Evolutionary conservation across 2,797 vertebrate species (phyloP), one percentile per base, ranked within the genome.

Genomic region (Poecilia gillii): DNA sequence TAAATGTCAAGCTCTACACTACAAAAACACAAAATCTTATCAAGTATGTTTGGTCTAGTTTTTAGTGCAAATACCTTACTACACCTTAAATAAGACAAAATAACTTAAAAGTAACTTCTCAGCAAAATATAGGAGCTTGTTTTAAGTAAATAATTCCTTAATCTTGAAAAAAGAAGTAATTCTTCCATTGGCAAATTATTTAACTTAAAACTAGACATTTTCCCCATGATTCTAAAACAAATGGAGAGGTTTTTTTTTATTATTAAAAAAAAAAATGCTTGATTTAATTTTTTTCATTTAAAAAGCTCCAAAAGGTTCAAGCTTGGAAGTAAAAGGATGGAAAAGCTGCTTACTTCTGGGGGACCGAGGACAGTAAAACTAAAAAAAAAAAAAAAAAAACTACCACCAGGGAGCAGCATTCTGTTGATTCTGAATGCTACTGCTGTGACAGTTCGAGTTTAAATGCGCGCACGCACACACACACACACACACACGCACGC

Each of bases 351-450:
- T 18, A 59, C 57, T 16, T 31, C 13, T 31, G 25, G 57, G 5
- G 57, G 31, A 11, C 3, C 1, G 33, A 8, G 31, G 41, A 43
- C 66, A 6, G 23, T 68, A 4, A 41, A 43, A 68, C 20, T 25
- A 53, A 25, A 55, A 53, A 20, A 13, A 46, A 14, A 46, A 85
- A 13, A 14, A 4, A 6, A 49, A 49, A 25, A 13, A 41, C 9
- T 11, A 70, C 87, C 90, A 86, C 80, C 72, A 84, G 88, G 82
- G 82, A 74, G 89, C 85, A 90, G 78, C 47, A 43, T 84, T 85
- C 62, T 73, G 59, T 68, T 72, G 2, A 25, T 55, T 11, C 53
- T 55, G 53, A 55, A 25, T 55, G n/a, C 25, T 13, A 73, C 36
- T 77, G 33, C 73, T 75, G n/a, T 71, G 33, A 7, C 2, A 55